Base-by-base conservation (phyloP, 2,888 invertebrate species). In the Ennomos erosarius region DNA sequence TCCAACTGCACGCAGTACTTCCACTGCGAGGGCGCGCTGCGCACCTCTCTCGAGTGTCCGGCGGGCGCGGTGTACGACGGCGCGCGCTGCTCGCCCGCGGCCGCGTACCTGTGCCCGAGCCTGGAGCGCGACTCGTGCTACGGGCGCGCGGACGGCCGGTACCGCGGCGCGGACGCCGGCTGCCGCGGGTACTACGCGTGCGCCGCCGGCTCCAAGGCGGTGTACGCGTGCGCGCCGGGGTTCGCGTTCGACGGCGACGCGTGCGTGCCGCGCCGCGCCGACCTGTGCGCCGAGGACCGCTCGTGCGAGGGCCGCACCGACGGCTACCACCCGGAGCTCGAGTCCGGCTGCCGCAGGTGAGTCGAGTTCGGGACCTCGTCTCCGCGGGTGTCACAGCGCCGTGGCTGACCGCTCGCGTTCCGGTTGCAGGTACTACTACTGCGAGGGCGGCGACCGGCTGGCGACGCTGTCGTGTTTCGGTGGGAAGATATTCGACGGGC, bases 111-210 rank as follows among this genome's bases (percentile, higher is more conserved):
- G 49, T 93, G 93, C 67, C 93, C 93, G 43, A 89, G 88, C 61
- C 75, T 88, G 56, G 92, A 92, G 66, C 80, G 81, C 11, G 92
- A 93, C 75, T 89, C 93, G 34, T 94, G 94, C 74, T 85, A 84
- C 59, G 87, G 87, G 1, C 91, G 92, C 40, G 69, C 87, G 9
- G 93, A 94, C 71, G 94, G 94, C 0, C 93, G 93, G 54, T 93
- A 94, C 78, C 88, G 90, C 26, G 87, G 88, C 16, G 75, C 79
- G 33, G 88, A 86, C 69, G 86, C 91, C 1, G 93, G 93, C 1
- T 94, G 94, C 71, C 91, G 94, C 46, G 93, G 93, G 10, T 94
- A 94, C 82, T 94, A 92, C 79, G 93, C 90, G 69, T 95, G 95
- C 78, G 84, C 86, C 13, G 84, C 83, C 58, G 93, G 94, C 1